Evolutionary conservation across 2,797 vertebrate species (phyloP), one percentile per base, ranked within the genome.

Genomic region (Oophaga sylvatica): DNA sequence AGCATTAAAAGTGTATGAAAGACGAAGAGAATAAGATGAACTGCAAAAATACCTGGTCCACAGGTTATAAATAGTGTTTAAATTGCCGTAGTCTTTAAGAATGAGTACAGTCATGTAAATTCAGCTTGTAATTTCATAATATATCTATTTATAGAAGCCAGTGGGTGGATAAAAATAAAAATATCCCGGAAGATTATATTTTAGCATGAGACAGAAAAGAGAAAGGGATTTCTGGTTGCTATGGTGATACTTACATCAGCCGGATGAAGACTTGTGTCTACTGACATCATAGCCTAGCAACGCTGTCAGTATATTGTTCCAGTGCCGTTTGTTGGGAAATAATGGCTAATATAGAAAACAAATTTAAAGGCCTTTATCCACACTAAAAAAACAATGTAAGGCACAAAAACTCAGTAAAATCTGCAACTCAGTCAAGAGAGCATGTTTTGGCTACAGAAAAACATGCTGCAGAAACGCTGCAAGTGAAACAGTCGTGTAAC

Each of bases 201-300:
- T 93, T 93, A 94, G 90, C 91, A 90, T 90, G 91, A 89, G 90
- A 92, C 80, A 16, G 84, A 92, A 92, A 89, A 90, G 87, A 92
- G 92, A 93, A 90, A 91, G 92, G 92, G 93, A 93, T 94, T 93
- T 90, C 93, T 90, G 90, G 94, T 95, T 94, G 91, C 95, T 93
- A 94, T 95, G 92, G 95, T 90, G 94, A 95, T 93, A 82, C 88
- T 94, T 94, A 95, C 93, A 95, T 91, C 91, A 90, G 87, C 91
- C 94, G 93, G 94, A 81, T 93, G 93, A 92, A 93, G 90, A 83
- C 67, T 53, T 88, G 45, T 89, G 91, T 53, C 87, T 89, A 87
- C 87, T 85, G 82, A 62, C n/a, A 79, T 79, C 76, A 53, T 62
- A 63, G 12, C 16, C 53, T 84, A 68, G 62, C 67, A 67, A 53